A percentile compares a stretch with the other conserved stretches of the same genome.
These are phyloP conservation scores for Melanotaenia maccullochi DNA, from an alignment of 2,797 vertebrate genomes.

Conservation along the genomic window DNA sequence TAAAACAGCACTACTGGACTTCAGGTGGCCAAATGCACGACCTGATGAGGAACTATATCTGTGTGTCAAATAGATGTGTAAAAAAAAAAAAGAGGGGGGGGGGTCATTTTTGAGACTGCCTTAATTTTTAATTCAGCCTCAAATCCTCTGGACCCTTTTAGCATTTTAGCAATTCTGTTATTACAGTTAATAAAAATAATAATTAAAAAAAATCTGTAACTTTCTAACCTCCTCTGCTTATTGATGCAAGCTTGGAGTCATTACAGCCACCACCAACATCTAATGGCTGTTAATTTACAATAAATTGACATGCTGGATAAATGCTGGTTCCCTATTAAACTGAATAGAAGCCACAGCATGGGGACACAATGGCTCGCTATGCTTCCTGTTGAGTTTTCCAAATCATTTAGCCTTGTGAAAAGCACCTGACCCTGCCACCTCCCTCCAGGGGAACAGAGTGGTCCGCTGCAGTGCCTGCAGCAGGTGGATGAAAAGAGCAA, in stretches of 20 bases:
- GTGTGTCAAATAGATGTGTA: no score
- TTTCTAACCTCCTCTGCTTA: not conserved
- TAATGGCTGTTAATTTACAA: slow-evolving; percentile 33
- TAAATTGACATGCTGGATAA: slow-evolving; percentile 27
- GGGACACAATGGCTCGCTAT: not conserved
- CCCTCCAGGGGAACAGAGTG: slow-evolving; percentile 11
- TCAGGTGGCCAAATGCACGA: no score
- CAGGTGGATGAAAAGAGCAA: slow-evolving; percentile 41
- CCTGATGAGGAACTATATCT: no score
- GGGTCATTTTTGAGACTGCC: no score
- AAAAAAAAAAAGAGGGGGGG: no score
- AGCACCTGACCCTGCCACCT: slow-evolving; percentile 37
- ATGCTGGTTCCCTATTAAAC: slow-evolving; percentile 21
- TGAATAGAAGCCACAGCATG: slow-evolving; percentile 19
- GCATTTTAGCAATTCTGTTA: no score
- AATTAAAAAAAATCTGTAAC: not conserved
- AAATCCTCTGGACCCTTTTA: no score
- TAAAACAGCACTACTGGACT: no score
- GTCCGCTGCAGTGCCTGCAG: slow-evolving; percentile 29
- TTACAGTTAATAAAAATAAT: no score
- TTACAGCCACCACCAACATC: slow-evolving; percentile 16
- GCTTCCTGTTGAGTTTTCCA: not conserved
- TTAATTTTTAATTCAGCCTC: no score
- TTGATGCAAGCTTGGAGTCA: slow-evolving; percentile 17
- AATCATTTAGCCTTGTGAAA: slow-evolving; percentile 28